phyloP scores from a whole-genome alignment of 2,113 vertebrate genomes.

The Varanus salvator region DNA sequence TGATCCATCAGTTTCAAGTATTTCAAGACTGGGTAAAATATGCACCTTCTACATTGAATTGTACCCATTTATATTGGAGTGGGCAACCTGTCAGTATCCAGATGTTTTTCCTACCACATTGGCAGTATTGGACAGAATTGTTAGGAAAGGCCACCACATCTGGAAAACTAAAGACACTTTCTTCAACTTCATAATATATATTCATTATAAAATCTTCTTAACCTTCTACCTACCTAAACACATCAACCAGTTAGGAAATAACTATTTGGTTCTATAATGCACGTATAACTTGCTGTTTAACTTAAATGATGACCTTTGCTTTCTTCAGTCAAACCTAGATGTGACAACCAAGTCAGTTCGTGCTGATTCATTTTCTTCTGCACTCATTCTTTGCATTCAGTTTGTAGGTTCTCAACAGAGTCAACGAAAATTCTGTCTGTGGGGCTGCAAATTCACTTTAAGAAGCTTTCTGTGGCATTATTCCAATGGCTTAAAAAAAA shows the following conservation, averaged over 20 bases:
- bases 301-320: not conserved
- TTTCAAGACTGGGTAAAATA: not conserved
- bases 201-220: no score
- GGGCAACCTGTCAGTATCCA: no score
- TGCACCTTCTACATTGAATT: no score
- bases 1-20: not conserved
- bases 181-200: no score
- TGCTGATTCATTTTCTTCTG: not conserved
- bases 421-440: not conserved
- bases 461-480: not conserved
- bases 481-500: not conserved
- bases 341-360: not conserved
- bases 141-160: no score
- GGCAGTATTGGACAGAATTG: no score
- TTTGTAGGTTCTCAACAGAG: not conserved
- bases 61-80: no score
- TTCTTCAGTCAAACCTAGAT: not conserved
- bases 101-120: no score
- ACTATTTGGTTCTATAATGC: no score
- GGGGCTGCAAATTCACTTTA: not conserved
- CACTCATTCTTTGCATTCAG: not conserved
- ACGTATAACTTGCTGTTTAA: not conserved
- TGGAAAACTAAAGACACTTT: no score
- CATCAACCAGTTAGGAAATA: no score
- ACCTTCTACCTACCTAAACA: no score